These are phyloP conservation scores for Turdus rufiventris DNA, from an alignment of 2,113 vertebrate species.

Conservation along the genomic window DNA sequence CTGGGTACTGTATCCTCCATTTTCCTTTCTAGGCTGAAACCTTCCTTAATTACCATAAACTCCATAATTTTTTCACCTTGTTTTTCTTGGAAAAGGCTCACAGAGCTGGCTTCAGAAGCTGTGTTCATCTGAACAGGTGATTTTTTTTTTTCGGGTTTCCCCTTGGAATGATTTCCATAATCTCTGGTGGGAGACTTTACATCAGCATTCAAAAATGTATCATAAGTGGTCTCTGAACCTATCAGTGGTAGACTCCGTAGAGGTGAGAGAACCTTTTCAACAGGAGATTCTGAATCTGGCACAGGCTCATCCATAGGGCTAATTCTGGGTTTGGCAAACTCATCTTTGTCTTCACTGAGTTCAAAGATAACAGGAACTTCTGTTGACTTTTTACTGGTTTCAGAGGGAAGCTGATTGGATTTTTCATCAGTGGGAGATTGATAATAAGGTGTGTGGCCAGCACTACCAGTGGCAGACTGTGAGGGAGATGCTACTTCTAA, in stretches of 20 bases:
- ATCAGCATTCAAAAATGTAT: background rate
- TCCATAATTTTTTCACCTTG: conserved; percentile 63
- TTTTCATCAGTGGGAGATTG: background rate
- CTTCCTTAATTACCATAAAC: conserved; percentile 62
- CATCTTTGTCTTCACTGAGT: background rate
- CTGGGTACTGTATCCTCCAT: conserved; percentile 49
- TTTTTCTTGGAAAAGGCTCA: conserved; percentile 38
- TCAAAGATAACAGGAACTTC: background rate
- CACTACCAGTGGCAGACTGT: background rate
- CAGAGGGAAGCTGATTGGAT: background rate
- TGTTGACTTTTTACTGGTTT: background rate
- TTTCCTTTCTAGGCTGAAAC: conserved; percentile 60
- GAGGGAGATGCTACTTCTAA: background rate
- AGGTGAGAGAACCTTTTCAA: background rate
- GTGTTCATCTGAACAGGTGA: background rate
- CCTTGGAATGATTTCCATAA: background rate
- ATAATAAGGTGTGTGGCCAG: background rate
- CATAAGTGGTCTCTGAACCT: background rate
- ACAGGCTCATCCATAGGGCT: background rate
- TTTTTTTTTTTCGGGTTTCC: background rate
- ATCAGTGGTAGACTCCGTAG: background rate
- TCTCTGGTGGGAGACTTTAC: background rate
- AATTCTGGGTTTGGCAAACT: background rate
- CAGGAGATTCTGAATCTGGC: background rate
- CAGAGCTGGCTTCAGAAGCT: background rate